phyloP scores from a whole-genome alignment of 2,888 invertebrate genomes.

The Lacanobia oleracea region DNA sequence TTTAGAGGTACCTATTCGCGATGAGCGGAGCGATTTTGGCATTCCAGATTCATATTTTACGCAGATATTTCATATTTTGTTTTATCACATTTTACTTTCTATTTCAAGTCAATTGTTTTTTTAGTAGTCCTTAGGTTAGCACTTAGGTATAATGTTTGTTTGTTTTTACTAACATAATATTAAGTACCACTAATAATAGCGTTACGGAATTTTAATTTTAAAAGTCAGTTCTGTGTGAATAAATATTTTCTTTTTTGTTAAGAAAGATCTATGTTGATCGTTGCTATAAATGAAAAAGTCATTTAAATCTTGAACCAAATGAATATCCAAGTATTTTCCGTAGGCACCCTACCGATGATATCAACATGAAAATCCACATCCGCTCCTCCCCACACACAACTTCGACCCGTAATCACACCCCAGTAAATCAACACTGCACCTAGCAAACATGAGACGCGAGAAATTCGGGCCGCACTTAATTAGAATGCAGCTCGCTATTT shows the following conservation, averaged over 20 bases:
- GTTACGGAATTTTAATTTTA: too few species aligned
- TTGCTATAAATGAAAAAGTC: background rate
- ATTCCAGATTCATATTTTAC: background rate
- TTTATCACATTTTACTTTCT: background rate
- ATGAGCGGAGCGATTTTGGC: conserved; percentile 20
- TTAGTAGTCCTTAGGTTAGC: background rate
- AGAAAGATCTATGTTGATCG: too few species aligned
- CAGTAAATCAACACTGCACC: conserved; percentile 60
- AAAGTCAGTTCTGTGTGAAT: too few species aligned
- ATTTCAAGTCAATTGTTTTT: background rate
- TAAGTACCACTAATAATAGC: too few species aligned
- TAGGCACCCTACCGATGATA: conserved; percentile 12
- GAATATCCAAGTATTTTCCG: background rate
- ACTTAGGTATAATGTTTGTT: too few species aligned
- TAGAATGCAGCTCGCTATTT: conserved; percentile 60
- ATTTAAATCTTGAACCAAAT: background rate
- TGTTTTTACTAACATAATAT: too few species aligned
- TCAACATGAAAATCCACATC: conserved; percentile 11
- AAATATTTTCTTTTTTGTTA: too few species aligned
- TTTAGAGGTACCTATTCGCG: background rate
- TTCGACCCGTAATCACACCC: conserved; percentile 46
- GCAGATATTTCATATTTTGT: too few species aligned
- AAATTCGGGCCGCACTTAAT: conserved; percentile 60
- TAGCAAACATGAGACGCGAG: conserved; percentile 45
- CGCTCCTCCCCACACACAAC: conserved; percentile 18